phyloP scores from a whole-genome alignment of 2,113 vertebrate species.

The Rhabdornis inornatus region DNA sequence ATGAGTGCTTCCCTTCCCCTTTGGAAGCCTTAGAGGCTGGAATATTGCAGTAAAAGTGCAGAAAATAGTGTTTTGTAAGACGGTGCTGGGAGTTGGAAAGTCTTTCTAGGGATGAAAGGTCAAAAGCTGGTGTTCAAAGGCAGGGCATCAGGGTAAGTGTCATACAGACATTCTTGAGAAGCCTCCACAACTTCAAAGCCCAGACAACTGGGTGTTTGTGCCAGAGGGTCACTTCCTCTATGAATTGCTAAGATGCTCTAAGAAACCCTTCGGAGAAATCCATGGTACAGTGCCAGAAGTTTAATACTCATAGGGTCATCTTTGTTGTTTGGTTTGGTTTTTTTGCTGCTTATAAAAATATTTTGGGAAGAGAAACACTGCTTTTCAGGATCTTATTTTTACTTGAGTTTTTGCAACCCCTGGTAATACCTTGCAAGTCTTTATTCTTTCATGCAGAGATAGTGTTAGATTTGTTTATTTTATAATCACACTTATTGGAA shows the following conservation, averaged over 20 bases:
- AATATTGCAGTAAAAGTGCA: background rate
- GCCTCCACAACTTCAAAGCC: slow-evolving; percentile 57
- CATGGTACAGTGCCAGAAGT: background rate
- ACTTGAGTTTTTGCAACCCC: background rate
- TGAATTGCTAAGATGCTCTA: slow-evolving; percentile 31
- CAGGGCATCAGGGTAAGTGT: background rate
- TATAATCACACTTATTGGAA: background rate
- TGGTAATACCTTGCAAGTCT: background rate
- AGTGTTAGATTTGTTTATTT: background rate
- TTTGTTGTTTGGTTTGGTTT: background rate
- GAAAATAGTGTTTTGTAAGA: background rate
- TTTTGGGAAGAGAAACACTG: background rate
- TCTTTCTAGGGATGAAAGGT: slow-evolving; percentile 11
- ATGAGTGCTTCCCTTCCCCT: background rate
- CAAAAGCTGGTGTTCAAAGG: slow-evolving; percentile 22
- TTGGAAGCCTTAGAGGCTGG: background rate
- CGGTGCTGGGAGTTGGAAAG: background rate
- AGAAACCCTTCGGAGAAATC: slow-evolving; percentile 28
- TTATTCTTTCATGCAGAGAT: background rate
- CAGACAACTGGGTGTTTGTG: slow-evolving; percentile 29
- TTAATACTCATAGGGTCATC: background rate
- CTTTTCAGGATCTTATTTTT: background rate
- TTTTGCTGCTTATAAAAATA: background rate
- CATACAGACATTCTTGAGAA: slow-evolving; percentile 18
- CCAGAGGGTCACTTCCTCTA: slow-evolving; percentile 65